These are phyloP conservation scores for Callipepla squamata DNA, from an alignment of 2,113 vertebrate genomes.

Conservation along the genomic window DNA sequence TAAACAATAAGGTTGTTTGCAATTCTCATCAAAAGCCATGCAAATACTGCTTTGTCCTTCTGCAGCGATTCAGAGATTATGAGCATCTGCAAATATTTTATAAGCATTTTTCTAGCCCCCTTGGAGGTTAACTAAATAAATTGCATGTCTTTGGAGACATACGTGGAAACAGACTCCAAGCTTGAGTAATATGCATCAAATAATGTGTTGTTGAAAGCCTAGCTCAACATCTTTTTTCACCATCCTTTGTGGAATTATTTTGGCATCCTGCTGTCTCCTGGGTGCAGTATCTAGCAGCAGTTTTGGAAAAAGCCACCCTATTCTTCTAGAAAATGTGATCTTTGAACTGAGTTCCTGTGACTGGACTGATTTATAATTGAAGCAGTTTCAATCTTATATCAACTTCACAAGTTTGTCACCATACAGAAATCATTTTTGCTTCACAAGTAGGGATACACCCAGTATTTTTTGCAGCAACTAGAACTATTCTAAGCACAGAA, in stretches of 20 bases:
- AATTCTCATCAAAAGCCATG: slow-evolving; percentile 5
- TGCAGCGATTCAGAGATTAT: not conserved
- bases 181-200: not conserved
- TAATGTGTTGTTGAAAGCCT: not conserved
- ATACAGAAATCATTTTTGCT: not conserved
- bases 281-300: not conserved
- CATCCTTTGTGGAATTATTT: not conserved
- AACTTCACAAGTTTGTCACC: not conserved
- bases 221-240: not conserved
- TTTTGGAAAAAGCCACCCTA: not conserved
- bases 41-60: slow-evolving; percentile 16
- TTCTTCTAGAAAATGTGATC: not conserved
- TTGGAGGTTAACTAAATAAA: slow-evolving; percentile 36
- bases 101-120: not conserved
- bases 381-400: not conserved
- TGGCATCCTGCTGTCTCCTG: not conserved
- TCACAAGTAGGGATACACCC: not conserved
- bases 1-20: not conserved
- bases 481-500: slow-evolving; percentile 30
- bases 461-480: not conserved
- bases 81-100: slow-evolving; percentile 24
- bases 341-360: not conserved
- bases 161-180: not conserved
- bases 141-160: not conserved
- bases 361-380: not conserved